Evolutionary conservation across 2,888 invertebrate genomes (phyloP).

Genomic region (Ormyrus thymus): DNA sequence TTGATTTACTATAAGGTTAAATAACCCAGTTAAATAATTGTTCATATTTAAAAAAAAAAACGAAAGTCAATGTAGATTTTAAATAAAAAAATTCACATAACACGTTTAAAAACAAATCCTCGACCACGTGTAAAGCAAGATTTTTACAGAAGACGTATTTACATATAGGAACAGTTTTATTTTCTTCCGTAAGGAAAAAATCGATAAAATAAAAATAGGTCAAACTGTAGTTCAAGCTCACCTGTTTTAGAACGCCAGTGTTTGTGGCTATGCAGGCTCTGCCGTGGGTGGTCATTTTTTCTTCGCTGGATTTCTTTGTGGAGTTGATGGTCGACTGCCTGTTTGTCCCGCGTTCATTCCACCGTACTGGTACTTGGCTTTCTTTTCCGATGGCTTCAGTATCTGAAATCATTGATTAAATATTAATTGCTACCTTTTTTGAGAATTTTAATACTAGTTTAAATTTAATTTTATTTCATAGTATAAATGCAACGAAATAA

Average conservation of each 20-base stretch:
- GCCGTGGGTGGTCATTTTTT: slow-evolving; percentile 80
- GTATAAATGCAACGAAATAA: neutral
- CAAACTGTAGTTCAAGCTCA: slow-evolving; percentile 44
- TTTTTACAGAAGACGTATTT: slow-evolving; percentile 17
- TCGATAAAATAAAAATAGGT: slow-evolving; percentile 49
- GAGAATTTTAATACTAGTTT: neutral
- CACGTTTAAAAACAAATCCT: too few species aligned
- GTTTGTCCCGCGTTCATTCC: slow-evolving; percentile 83
- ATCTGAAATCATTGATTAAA: slow-evolving; percentile 81
- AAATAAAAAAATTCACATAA: too few species aligned
- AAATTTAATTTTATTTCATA: too few species aligned
- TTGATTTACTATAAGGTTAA: too few species aligned
- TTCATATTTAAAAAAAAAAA: too few species aligned
- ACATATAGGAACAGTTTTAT: slow-evolving; percentile 11
- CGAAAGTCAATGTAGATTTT: too few species aligned
- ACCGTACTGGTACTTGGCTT: slow-evolving; percentile 98
- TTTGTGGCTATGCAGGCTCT: slow-evolving; percentile 70
- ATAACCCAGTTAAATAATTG: too few species aligned
- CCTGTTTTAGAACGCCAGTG: slow-evolving; percentile 68
- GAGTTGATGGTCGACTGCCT: slow-evolving; percentile 87
- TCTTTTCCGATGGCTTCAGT: slow-evolving; percentile 99
- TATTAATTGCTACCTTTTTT: neutral
- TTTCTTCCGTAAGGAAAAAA: slow-evolving; percentile 16
- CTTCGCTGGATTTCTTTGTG: slow-evolving; percentile 83
- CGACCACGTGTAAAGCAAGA: neutral